Evolutionary conservation across 53 echinoderm and acorn worm species (phyloP), one percentile per base, ranked within the genome.

Genomic region (Apostichopus leukothele): DNA sequence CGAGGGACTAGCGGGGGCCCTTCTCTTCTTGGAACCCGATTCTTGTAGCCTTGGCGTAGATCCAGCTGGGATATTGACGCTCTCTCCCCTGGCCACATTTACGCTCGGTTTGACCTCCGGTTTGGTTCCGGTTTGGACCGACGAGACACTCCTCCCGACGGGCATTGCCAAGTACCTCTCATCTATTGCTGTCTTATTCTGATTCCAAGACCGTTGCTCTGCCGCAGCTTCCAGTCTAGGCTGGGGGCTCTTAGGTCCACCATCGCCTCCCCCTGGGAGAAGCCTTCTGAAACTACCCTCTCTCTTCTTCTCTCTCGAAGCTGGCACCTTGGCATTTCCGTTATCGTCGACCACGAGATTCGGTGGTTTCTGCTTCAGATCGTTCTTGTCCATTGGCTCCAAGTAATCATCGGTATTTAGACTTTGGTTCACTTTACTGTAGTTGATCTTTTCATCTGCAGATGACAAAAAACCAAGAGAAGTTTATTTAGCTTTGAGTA

Each of bases 361-460:
- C 50, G 89, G 73, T 5, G 89, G 91, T 89, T 66, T 83, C 54
- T 86, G 77, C 76, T 89, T 89, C 63, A 21, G 88, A 77, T 73
- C 95, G 83, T 93, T 89, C 71, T 92, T 95, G 66, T 93, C 93
- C 76, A 96, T 94, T 0, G 96, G 96, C 53, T 93, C 87, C 4
- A 96, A 89, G 91, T 96, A 96, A 53, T 96, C 96, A 59, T 93
- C 92, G 61, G 74, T 84, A 5, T 90, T 91, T 39, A 90, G 91
- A 6, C 87, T 87, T 27, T 74, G 76, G 9, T 87, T 81, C 22
- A 91, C 83, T 55, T 86, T 86, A 11, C 95, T 53, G 78, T 96
- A 96, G 54, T 96, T 93, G 51, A 96, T 90, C 9, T 90, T 92
- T 7, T 88, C 92, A 73, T 89, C 96, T 88, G 85, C 18, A n/a